Evolutionary conservation across 2,797 vertebrate genomes (phyloP), one percentile per base, ranked within the genome.

Genomic region (Sorex maritimensis): DNA sequence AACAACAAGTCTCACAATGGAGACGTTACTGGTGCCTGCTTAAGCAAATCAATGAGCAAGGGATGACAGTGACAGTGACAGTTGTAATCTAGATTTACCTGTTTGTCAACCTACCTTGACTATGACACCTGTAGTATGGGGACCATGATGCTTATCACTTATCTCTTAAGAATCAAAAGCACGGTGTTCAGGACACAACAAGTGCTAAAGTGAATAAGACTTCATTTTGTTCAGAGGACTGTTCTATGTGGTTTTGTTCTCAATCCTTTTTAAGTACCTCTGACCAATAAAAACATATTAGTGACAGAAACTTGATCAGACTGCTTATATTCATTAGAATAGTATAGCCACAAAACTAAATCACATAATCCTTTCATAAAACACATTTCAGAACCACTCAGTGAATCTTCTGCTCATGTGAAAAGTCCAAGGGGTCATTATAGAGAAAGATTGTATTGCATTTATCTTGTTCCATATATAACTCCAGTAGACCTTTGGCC

Each of bases 161-260:
- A 52, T 52, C 49, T 23, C 24, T 83, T 81, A 73, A 78, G 46
- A 90, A 79, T 81, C 44, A 91, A 6, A 49, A n/a, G 5, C 13
- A 21, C 4, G 17, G 24, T 44, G 52, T 6, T 58, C 19, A 65
- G 26, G 13, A 71, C 34, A 87, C 44, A 61, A 73, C 44, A 34
- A 49, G 71, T 1, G n/a, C 73, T 7, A n/a, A 26, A 67, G 28
- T 26, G 14, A 86, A 71, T 30, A 9, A 75, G 55, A 30, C 23
- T 38, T 84, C 75, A 1, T 75, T 80, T 71, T 78, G 38, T 69
- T 89, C 8, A 68, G n/a, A 86, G 17, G 4, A 3, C 44, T 34
- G 24, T 63, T 94, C 21, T 52, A 30, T 61, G 24, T 83, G 83
- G 80, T 49, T 74, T 91, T 11, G 67, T 24, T 49, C n/a, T 78